Base-by-base conservation (phyloP, 1,140 invertebrate genomes). In the Diabrotica undecimpunctata region DNA sequence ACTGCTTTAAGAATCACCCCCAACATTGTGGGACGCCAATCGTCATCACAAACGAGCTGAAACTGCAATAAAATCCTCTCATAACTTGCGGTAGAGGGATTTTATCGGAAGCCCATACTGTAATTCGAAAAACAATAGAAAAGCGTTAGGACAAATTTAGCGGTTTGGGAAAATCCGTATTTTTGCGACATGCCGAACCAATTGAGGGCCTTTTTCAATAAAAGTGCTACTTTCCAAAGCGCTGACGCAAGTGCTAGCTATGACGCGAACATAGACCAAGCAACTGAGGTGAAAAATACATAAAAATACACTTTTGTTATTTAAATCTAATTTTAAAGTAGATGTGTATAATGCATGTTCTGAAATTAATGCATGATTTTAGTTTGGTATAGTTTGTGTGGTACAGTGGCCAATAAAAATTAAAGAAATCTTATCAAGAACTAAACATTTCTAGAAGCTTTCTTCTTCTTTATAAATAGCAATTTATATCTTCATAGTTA, bases 81-180 rank as follows among this genome's bases (percentile, higher is more conserved):
- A 59, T 61, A 61, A 50, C 9, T 50, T 50, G 46, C 12, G 37
- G 39, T 25, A 25, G 39, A 11, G 46, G 39, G 35, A 38, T 35
- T 50, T 14, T 14, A 25, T 55, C 25, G 35, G 13, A 25, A 25
- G 54, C 13, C 54, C 6, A 14, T 14, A 36, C 54, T 36, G 13
- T 61, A 51, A 50, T 61, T 61, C 41, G 39, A 50, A 61, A 59
- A 38, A 50, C 39, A 25, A 41, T 50, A 59, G 37, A 12, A 13
- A 13, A 59, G 41, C 58, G 46, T 46, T 61, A 9, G 58, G n/a
- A 61, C 58, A 61, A 61, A 46, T 61, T 61, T 61, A 39, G 58
- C 58, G 58, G 58, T 61, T 46, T 38, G 58, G 39, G 13, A 61
- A 61, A 61, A 61, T 38, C 46, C 58, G 11, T 61, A 61, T 61